Percentiles rank a stretch among this genome's conserved stretches.
phyloP scores from a whole-genome alignment of 2,113 vertebrate species.

The Pyxicephalus adspersus region DNA sequence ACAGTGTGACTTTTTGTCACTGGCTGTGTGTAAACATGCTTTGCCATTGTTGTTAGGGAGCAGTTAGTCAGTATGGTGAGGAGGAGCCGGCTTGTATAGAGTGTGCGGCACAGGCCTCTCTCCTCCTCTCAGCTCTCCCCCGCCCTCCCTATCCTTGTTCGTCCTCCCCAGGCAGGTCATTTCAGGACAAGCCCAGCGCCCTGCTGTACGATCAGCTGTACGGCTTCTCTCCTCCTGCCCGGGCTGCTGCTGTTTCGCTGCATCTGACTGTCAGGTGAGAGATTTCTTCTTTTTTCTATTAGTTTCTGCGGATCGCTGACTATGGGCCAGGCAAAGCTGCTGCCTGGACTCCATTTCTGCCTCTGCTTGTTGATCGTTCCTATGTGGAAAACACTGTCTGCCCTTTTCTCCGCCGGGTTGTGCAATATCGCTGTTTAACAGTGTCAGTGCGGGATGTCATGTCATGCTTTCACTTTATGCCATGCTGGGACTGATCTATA shows the following conservation, averaged over 20 bases:
- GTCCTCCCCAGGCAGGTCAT: conserved; percentile 55
- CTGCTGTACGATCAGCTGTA: conserved; percentile 52
- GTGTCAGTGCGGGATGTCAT: not conserved
- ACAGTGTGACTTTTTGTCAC: no score
- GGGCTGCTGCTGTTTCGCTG: conserved; percentile 11
- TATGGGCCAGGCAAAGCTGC: not conserved
- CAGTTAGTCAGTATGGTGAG: not conserved
- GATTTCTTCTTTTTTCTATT: not conserved
- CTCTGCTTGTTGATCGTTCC: no score
- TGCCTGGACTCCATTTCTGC: not conserved
- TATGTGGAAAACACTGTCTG: not conserved
- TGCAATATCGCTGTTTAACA: not conserved
- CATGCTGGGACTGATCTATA: not conserved
- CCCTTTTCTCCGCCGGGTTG: not conserved
- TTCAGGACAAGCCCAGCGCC: conserved; percentile 52
- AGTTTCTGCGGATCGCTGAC: not conserved
- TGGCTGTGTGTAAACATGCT: not conserved
- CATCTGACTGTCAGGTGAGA: conserved; percentile 53
- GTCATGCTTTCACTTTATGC: not conserved
- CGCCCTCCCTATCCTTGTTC: conserved; percentile 55
- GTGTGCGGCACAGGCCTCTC: conserved; percentile 38
- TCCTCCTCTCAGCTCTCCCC: conserved; percentile 41
- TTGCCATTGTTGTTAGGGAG: not conserved
- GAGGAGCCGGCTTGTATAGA: conserved; percentile 15
- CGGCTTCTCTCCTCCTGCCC: conserved; percentile 24